phyloP scores from a whole-genome alignment of 2,113 vertebrate species.

The Myodes glareolus region DNA sequence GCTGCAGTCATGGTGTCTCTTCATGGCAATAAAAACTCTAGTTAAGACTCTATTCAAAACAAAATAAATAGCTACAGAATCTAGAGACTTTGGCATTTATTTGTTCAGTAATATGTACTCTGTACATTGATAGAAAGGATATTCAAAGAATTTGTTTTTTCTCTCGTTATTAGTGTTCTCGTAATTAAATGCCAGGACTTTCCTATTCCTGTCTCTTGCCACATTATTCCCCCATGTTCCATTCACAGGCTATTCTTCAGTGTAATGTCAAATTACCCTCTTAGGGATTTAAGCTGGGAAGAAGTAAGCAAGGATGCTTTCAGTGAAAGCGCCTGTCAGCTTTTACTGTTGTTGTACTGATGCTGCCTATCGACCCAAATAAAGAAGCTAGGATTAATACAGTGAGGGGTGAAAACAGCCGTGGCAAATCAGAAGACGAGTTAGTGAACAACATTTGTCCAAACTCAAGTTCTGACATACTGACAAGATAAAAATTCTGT shows the following conservation, averaged over 20 bases:
- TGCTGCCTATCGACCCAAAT: neutral
- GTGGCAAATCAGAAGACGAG: neutral
- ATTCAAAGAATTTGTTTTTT: constrained; percentile 50
- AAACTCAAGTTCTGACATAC: neutral
- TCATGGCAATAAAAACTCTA: neutral
- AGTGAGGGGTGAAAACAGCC: neutral
- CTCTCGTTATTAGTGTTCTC: constrained; percentile 40
- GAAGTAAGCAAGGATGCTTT: neutral
- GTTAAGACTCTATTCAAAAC: neutral
- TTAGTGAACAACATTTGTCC: neutral
- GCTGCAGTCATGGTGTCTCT: neutral
- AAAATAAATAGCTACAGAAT: neutral
- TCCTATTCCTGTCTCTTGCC: neutral
- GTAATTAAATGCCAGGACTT: neutral
- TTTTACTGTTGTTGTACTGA: neutral
- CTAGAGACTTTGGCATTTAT: constrained; percentile 48
- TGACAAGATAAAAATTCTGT: neutral
- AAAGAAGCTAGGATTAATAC: neutral
- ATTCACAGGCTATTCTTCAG: neutral
- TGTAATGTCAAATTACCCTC: neutral
- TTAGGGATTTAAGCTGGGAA: neutral
- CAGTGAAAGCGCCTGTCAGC: neutral
- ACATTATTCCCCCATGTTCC: neutral
- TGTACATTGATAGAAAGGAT: constrained; percentile 54
- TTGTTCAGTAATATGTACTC: constrained; percentile 46